These are phyloP conservation scores for Stegastes partitus DNA, from an alignment of 2,113 vertebrate genomes.

Conservation along the genomic window DNA sequence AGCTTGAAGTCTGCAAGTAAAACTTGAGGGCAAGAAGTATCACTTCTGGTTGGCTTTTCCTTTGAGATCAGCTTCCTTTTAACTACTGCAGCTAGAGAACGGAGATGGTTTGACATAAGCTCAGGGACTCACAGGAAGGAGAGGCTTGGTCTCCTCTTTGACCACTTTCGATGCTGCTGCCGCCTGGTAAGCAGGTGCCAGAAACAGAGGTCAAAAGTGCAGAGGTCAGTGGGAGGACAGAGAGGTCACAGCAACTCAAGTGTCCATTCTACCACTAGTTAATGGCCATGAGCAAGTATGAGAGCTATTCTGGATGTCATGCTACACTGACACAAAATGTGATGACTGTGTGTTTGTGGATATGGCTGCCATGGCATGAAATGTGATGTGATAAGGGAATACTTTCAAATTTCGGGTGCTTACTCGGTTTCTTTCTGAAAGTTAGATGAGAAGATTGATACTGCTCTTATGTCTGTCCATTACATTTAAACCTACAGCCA, in stretches of 20 bases:
- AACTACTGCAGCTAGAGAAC: conserved; percentile 47
- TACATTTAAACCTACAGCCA: not conserved
- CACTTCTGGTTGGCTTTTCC: conserved; percentile 4
- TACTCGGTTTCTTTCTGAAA: not conserved
- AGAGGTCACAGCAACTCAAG: conserved; percentile 64
- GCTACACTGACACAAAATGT: not conserved
- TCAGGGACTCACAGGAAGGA: conserved; percentile 82
- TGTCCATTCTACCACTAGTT: conserved; percentile 58
- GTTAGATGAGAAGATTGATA: not conserved
- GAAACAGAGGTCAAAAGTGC: conserved; percentile 75
- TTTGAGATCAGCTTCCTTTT: not conserved
- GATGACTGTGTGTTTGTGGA: conserved; percentile 9
- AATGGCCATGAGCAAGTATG: conserved; percentile 38
- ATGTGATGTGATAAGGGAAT: conserved; percentile 37
- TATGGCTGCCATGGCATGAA: conserved; percentile 43
- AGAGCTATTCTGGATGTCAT: conserved; percentile 14
- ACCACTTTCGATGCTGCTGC: conserved; percentile 86
- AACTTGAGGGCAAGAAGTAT: conserved; percentile 19
- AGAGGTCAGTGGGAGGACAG: conserved; percentile 62
- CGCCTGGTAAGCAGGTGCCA: conserved; percentile 87
- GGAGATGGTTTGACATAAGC: conserved; percentile 39
- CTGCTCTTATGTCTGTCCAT: not conserved
- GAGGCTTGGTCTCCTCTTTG: conserved; percentile 86
- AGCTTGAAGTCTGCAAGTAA: conserved; percentile 41
- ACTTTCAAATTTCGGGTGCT: conserved; percentile 33